phyloP scores from a whole-genome alignment of 2,113 vertebrate genomes.

The Syngnathus typhle region DNA sequence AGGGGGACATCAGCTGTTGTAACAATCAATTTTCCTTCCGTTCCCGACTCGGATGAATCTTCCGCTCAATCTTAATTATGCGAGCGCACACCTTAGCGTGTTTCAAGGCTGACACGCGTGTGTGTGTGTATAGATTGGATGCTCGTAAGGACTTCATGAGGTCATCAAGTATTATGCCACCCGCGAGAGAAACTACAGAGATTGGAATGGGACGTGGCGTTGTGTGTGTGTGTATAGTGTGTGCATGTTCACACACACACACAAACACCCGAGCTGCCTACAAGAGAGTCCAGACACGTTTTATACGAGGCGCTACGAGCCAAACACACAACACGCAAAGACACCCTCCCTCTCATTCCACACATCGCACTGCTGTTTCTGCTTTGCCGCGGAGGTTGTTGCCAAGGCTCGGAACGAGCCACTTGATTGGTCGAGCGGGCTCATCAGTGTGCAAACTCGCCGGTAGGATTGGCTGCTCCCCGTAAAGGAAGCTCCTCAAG shows the following conservation, averaged over 20 bases:
- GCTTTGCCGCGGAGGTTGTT: conserved; percentile 67
- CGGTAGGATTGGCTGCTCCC: conserved; percentile 58
- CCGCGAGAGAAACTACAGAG: conserved; percentile 26
- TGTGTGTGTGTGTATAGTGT: conserved; percentile 2
- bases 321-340: conserved; percentile 12
- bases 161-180: conserved; percentile 55
- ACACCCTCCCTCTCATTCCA: conserved; percentile 4
- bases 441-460: conserved; percentile 61
- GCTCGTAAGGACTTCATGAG: conserved; percentile 49
- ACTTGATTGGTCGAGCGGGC: conserved; percentile 65
- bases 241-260: conserved; percentile 5
- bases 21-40: conserved; percentile 35
- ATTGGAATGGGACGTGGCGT: conserved; percentile 6
- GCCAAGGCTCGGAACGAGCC: conserved; percentile 69
- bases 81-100: conserved; percentile 38
- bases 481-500: conserved; percentile 51
- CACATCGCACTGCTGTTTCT: conserved; percentile 38
- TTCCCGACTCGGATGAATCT: conserved; percentile 17
- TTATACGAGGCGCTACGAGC: conserved; percentile 24
- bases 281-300: conserved; percentile 31
- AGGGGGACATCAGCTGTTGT: conserved; percentile 27
- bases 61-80: conserved; percentile 33
- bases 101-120: not conserved
- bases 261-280: conserved; percentile 24
- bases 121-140: conserved; percentile 22